These are phyloP conservation scores for Gymnarchus niloticus DNA, from an alignment of 2,113 vertebrate species.

Conservation along the genomic window DNA sequence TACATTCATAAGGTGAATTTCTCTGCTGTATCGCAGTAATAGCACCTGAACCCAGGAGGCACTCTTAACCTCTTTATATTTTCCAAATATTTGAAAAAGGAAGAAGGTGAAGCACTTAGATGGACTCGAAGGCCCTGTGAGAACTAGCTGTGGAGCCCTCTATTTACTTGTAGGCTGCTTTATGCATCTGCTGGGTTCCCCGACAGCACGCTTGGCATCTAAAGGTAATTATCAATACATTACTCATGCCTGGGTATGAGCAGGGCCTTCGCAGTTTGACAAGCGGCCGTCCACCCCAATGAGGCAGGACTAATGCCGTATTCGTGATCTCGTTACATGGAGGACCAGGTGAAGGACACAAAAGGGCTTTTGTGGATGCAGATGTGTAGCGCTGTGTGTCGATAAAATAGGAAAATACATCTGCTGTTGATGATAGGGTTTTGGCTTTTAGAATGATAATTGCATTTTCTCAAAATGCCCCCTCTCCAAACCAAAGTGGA, in stretches of 20 bases:
- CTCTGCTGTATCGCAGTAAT: not conserved
- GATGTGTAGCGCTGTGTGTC: not conserved
- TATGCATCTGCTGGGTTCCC: not conserved
- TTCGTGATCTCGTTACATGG: too few relatives aligned
- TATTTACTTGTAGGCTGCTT: too few relatives aligned
- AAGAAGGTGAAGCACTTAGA: not conserved
- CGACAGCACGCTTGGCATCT: not conserved
- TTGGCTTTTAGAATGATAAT: too few relatives aligned
- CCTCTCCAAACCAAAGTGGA: too few relatives aligned
- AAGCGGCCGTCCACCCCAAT: not conserved
- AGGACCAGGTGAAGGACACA: not conserved
- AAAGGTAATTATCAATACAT: not conserved
- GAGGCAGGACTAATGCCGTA: not conserved
- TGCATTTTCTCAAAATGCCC: too few relatives aligned
- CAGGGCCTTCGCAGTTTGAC: not conserved
- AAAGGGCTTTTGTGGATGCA: not conserved
- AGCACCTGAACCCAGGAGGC: not conserved
- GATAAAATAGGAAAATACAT: not conserved
- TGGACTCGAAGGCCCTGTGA: not conserved
- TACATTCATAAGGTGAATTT: conserved; percentile 23
- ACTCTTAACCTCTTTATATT: not conserved
- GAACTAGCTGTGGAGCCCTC: not conserved
- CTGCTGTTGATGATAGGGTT: too few relatives aligned
- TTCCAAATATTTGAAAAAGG: not conserved
- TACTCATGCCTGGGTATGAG: not conserved